Evolutionary conservation across 2,113 vertebrate genomes (phyloP).

Genomic region (Chrysemys picta): DNA sequence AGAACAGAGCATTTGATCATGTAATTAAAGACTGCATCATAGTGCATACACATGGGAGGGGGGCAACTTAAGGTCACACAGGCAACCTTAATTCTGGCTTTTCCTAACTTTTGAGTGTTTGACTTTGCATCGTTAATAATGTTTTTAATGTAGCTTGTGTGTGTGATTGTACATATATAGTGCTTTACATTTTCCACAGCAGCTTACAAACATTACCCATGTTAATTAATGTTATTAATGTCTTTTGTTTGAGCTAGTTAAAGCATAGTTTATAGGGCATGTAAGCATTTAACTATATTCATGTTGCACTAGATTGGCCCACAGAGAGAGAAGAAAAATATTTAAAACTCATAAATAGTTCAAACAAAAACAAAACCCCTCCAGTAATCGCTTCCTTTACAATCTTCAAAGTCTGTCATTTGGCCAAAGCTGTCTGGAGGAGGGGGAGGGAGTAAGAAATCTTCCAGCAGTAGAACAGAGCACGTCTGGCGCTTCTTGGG

Average conservation of each 20-base stretch:
- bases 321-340: neutral
- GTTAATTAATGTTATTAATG: neutral
- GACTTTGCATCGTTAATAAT: neutral
- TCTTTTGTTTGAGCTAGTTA: neutral
- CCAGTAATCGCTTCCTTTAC: neutral
- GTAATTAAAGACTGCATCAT: neutral
- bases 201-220: neutral
- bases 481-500: neutral
- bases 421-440: neutral
- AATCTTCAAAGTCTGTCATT: neutral
- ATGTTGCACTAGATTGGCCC: neutral
- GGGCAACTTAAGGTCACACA: neutral
- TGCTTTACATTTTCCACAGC: neutral
- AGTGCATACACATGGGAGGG: accelerated
- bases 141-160: neutral
- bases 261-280: neutral
- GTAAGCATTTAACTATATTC: neutral
- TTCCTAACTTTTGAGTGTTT: neutral
- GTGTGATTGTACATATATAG: neutral
- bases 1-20: neutral
- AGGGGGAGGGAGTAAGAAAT: neutral
- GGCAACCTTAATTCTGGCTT: neutral
- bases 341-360: neutral
- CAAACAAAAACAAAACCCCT: neutral
- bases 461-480: neutral